Evolutionary conservation across 2,113 vertebrate species (phyloP), one percentile per base, ranked within the genome.

Genomic region (Hyla sarda): DNA sequence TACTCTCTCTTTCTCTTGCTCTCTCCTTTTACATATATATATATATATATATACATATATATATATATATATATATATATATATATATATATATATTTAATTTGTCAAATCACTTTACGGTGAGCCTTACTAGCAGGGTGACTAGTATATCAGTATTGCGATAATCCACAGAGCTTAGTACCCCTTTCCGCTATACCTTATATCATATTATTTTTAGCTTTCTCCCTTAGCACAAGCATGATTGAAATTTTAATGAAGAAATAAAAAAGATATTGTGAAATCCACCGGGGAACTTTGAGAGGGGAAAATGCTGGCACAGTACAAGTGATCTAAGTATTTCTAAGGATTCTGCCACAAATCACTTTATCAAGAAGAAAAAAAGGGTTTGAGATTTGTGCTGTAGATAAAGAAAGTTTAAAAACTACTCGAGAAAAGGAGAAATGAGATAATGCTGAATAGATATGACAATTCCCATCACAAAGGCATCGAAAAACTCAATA

Each of bases 191-290:
- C 60, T 69, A 30, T 79, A 69, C 50, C 73, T 77, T n/a, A 62
- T 41, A 45, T 77, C 52, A 78, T 67, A 65, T 85, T 84, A 84
- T 84, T 84, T 84, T 84, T 84, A 84, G 62, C 58, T 67, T 50
- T 75, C 32, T 67, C 83, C 73, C 83, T 73, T 11, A 84, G 72
- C 48, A 67, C 52, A 48, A 73, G 67, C 83, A 84, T 77, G 83
- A 84, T 84, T 84, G 74, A 69, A 77, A 65, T 78, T 85, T 85
- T 48, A 78, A 79, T 78, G 45, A 73, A 78, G 74, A 85, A 85
- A 85, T 85, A 78, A 85, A 85, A 79, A 78, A 69, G 74, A 85
- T 78, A 85, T 78, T 85, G 47, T 58, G 30, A 72, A 83, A 74
- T 58, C 50, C 82, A 45, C 69, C 11, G 60, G 82, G 82, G 81